Evolutionary conservation across 2,888 invertebrate genomes (phyloP), one percentile per base, ranked within the genome.

Genomic region (Tipula helvola): DNA sequence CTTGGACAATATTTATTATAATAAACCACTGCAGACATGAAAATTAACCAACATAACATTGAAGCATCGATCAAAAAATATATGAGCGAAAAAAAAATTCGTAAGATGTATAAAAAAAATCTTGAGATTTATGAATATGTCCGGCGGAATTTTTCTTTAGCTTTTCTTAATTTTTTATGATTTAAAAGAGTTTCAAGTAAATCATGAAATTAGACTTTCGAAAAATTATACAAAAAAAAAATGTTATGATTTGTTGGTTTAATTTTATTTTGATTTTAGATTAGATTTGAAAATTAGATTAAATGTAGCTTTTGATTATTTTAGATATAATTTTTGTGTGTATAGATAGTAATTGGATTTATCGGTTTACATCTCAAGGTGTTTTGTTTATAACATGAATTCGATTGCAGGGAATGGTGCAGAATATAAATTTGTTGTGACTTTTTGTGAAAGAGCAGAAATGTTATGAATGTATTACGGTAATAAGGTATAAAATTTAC

Each of bases 71-170:
- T 71, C 71, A 71, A 71, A 71, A 28, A 28, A 28, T 28, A 28
- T 71, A 71, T 71, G 71, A 28, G 16, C 52, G 5, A 71, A 28
- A 28, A 71, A 52, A 71, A 71, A 71, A 18, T 2, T 71, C 71
- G 71, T 71, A 71, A 39, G 39, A 39, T 39, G 39, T 39, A 39
- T 39, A 5, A 57, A 7, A 57, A 57, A 16, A 71, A 10, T 71
- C 71, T 71, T 71, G 71, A 71, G 71, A 71, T 71, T 71, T 71
- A 71, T 71, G 71, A 71, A 71, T 71, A 71, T 71, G 71, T 71
- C 71, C 71, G 71, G 71, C 71, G 71, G 71, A 71, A 71, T 71
- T 71, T 71, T 71, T 71, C 71, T 16, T 71, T 28, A 71, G 28
- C 28, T 71, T 71, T 71, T 71, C 71, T 71, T 71, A 71, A 52